phyloP scores from a whole-genome alignment of 2,113 vertebrate genomes.

The Mustelus asterias region DNA sequence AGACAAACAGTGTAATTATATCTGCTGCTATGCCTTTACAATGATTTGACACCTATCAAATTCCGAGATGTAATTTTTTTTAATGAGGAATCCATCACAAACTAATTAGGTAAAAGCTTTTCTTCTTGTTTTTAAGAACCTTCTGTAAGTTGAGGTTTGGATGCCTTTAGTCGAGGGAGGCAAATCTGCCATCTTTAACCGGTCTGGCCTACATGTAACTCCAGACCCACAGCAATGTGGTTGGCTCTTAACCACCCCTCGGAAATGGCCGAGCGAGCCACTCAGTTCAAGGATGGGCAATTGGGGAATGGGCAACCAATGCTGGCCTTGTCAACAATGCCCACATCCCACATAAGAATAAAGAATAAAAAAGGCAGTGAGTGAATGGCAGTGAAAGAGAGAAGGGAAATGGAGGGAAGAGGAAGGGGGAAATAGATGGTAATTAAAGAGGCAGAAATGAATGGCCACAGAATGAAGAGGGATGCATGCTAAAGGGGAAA shows the following conservation, averaged over 20 bases:
- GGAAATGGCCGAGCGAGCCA: too few relatives aligned
- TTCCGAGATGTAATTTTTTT: background rate
- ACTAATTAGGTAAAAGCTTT: background rate
- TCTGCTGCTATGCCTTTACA: background rate
- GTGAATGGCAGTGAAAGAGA: background rate
- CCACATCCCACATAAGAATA: too few relatives aligned
- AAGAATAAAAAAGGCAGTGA: background rate
- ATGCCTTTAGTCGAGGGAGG: too few relatives aligned
- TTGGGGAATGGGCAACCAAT: too few relatives aligned
- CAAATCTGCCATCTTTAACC: too few relatives aligned
- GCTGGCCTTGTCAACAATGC: too few relatives aligned
- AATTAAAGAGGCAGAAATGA: background rate
- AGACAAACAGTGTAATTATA: background rate
- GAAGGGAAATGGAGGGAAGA: background rate
- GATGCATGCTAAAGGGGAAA: background rate
- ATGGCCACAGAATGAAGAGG: background rate
- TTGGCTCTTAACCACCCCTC: too few relatives aligned
- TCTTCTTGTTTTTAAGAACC: background rate
- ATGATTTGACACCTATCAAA: background rate
- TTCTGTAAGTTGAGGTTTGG: background rate
- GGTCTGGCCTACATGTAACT: too few relatives aligned
- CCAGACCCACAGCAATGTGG: too few relatives aligned
- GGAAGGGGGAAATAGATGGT: background rate
- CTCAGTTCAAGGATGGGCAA: too few relatives aligned
- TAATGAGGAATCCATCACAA: background rate